Conservation (phyloP, 2,888 invertebrate genomes). For the Xestia rhomboidea region DNA sequence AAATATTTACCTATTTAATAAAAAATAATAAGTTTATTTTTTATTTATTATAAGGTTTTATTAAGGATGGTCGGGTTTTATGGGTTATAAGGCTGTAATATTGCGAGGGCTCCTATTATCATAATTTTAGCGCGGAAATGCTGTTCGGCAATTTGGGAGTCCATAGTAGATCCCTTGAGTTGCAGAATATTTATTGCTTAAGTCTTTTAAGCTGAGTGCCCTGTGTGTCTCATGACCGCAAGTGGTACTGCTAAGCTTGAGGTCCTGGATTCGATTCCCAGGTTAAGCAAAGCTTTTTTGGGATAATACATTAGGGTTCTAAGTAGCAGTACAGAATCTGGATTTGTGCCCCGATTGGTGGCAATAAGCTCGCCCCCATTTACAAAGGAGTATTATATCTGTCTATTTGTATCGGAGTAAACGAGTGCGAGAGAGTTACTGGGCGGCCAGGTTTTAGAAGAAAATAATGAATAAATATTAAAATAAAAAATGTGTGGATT, state of each 20-base stretch:
- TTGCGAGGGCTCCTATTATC: conserved; percentile 31
- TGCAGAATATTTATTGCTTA: conserved; percentile 21
- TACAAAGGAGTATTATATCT: background rate
- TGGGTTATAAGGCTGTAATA: conserved; percentile 21
- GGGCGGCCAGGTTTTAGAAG: too few relatives aligned
- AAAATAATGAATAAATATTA: too few relatives aligned
- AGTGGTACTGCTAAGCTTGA: background rate
- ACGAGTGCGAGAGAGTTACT: too few relatives aligned
- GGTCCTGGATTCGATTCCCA: background rate
- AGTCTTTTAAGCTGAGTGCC: background rate
- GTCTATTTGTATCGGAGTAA: too few relatives aligned
- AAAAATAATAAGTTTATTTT: conserved; percentile 41
- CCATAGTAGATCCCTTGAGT: conserved; percentile 7
- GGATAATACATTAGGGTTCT: background rate
- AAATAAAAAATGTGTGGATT: too few relatives aligned
- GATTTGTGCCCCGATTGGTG: background rate
- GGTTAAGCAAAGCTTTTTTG: background rate
- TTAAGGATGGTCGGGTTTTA: conserved; percentile 41
- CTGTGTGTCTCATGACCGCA: background rate
- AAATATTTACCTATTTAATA: conserved; percentile 58
- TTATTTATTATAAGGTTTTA: conserved; percentile 45
- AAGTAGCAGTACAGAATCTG: background rate
- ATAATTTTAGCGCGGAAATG: conserved; percentile 41
- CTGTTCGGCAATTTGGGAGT: conserved; percentile 3
- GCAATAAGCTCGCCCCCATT: background rate